Conservation (phyloP, 1,140 invertebrate species). For the Eulimnadia texana region DNA sequence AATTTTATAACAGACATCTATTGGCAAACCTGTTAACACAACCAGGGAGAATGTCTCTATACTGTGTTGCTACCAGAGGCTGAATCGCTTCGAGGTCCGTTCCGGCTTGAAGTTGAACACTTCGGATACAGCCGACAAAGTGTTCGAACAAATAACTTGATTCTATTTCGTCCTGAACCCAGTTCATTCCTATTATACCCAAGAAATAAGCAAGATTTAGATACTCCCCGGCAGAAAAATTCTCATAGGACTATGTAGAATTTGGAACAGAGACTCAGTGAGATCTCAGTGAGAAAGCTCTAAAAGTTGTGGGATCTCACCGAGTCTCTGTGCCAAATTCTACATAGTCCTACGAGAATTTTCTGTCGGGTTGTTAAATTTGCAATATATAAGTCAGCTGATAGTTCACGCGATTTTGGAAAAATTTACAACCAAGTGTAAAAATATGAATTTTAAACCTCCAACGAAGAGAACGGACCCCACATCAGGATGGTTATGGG, state of each 20-base stretch:
- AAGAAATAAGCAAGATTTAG: slow-evolving; percentile 1
- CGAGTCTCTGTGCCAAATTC: too few relatives aligned
- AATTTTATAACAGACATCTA: slow-evolving; percentile 1
- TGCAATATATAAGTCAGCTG: too few relatives aligned
- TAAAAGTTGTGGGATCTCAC: too few relatives aligned
- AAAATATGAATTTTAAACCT: slow-evolving; percentile 35
- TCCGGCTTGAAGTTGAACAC: slow-evolving; percentile 64
- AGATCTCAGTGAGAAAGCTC: too few relatives aligned
- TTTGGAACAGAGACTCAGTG: too few relatives aligned
- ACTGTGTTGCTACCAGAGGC: slow-evolving; percentile 64
- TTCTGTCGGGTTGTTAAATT: too few relatives aligned
- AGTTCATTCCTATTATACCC: slow-evolving; percentile 49
- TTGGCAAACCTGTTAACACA: slow-evolving; percentile 50
- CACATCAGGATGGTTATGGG: slow-evolving; percentile 63
- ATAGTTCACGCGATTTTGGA: too few relatives aligned
- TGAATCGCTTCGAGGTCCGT: slow-evolving; percentile 55
- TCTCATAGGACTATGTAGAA: too few relatives aligned
- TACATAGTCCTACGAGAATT: too few relatives aligned
- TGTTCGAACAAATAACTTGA: slow-evolving; percentile 83
- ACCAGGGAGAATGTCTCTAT: slow-evolving; percentile 70
- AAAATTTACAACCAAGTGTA: background rate
- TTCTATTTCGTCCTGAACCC: slow-evolving; percentile 65
- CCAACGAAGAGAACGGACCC: slow-evolving; percentile 75
- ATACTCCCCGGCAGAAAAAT: slow-evolving; percentile 19
- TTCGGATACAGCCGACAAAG: slow-evolving; percentile 77